Conservation (phyloP, 2,888 invertebrate genomes). For the Microplitis deprimator region DNA sequence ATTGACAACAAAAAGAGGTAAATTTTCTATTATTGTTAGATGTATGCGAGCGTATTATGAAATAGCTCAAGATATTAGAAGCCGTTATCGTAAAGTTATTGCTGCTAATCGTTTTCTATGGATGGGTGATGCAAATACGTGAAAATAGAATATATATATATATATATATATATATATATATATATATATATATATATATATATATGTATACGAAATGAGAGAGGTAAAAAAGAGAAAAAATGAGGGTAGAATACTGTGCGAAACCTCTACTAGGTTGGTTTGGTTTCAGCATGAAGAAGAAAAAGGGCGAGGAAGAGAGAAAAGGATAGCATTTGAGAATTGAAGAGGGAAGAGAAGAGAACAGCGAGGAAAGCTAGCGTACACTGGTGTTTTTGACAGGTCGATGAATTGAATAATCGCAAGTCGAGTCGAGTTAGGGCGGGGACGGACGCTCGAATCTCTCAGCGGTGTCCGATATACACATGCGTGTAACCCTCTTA, state of each 20-base stretch:
- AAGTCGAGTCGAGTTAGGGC: conserved; percentile 67
- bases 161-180: conserved; percentile 8
- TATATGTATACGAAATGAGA: neutral
- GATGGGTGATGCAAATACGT: conserved; percentile 35
- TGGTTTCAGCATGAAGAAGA: conserved; percentile 33
- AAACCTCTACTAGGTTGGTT: conserved; percentile 20
- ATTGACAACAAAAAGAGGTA: neutral
- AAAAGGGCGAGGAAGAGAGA: conserved; percentile 36
- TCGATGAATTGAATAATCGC: conserved; percentile 72
- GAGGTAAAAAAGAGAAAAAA: conserved; percentile 24
- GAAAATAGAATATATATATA: conserved; percentile 35
- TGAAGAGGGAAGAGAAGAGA: conserved; percentile 51
- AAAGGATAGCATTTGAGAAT: conserved; percentile 27
- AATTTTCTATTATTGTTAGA: neutral
- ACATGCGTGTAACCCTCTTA: conserved; percentile 45
- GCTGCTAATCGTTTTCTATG: conserved; percentile 69
- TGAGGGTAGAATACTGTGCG: conserved; percentile 33
- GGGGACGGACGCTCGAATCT: conserved; percentile 69
- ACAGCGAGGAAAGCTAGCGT: conserved; percentile 67
- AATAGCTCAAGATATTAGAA: conserved; percentile 62
- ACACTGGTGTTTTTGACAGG: conserved; percentile 72
- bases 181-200: conserved; percentile 2
- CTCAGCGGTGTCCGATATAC: conserved; percentile 65
- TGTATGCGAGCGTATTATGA: conserved; percentile 32
- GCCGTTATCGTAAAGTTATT: conserved; percentile 70